phyloP scores from a whole-genome alignment of 2,113 vertebrate genomes.

The Castor canadensis region DNA sequence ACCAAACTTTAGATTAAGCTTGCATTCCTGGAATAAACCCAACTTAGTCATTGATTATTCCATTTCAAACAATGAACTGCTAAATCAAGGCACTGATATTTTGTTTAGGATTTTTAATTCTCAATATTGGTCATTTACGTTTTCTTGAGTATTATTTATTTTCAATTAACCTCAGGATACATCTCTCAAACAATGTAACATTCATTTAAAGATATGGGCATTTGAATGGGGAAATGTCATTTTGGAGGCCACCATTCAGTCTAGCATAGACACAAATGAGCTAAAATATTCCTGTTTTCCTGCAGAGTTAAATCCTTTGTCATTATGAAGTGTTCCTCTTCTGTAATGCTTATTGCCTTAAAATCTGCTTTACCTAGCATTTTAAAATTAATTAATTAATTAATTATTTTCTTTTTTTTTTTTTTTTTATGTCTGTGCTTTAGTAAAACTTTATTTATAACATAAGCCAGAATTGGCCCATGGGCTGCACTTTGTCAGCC shows the following conservation, averaged over 20 bases:
- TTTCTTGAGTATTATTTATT: background rate
- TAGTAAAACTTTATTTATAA: slow-evolving; percentile 33
- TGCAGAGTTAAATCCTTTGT: background rate
- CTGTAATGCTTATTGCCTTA: background rate
- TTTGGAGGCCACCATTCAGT: background rate
- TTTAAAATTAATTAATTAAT: no score
- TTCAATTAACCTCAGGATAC: background rate
- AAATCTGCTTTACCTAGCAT: background rate
- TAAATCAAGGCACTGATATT: background rate
- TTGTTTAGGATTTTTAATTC: background rate
- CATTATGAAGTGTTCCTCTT: background rate
- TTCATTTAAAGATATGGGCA: background rate
- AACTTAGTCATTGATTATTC: background rate
- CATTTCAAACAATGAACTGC: background rate
- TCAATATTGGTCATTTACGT: background rate
- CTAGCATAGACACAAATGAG: background rate
- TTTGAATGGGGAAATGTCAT: background rate
- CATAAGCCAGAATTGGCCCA: background rate
- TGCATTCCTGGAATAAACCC: background rate
- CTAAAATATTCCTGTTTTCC: background rate
- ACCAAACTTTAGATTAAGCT: background rate
- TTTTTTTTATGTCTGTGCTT: background rate
- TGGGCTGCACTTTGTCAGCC: background rate
- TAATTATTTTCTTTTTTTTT: no score
- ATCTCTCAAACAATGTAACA: background rate